These are phyloP conservation scores for Acrocephalus kingi DNA, from an alignment of 2,113 vertebrate species.

Conservation along the genomic window DNA sequence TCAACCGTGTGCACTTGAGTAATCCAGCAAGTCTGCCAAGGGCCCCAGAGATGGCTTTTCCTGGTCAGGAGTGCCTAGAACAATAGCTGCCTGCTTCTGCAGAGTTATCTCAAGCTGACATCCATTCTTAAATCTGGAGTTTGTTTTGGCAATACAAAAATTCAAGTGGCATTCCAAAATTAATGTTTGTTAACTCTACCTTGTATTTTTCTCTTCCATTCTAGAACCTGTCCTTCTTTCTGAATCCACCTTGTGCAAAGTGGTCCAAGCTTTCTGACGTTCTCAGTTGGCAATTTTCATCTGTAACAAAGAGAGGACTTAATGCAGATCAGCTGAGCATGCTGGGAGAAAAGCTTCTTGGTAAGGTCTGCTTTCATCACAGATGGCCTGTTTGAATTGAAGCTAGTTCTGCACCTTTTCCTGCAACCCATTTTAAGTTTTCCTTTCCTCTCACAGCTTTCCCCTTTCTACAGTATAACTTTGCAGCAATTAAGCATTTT, in stretches of 20 bases:
- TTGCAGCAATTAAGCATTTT: background rate
- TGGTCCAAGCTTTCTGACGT: slow-evolving; percentile 88
- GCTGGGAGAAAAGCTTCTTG: slow-evolving; percentile 83
- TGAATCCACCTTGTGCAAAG: slow-evolving; percentile 80
- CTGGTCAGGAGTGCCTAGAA: background rate
- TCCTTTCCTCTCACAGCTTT: background rate
- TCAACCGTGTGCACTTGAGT: background rate
- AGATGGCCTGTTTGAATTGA: background rate
- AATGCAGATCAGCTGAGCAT: slow-evolving; percentile 84
- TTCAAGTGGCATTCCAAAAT: background rate
- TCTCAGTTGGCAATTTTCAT: slow-evolving; percentile 94
- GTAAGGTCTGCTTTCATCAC: slow-evolving; percentile 46
- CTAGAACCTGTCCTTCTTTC: slow-evolving; percentile 88
- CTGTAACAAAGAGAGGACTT: slow-evolving; percentile 85
- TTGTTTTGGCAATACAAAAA: background rate
- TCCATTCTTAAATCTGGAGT: background rate
- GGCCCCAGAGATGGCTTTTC: background rate
- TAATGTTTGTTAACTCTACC: background rate
- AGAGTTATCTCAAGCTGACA: background rate
- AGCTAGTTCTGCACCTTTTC: background rate
- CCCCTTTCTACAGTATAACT: no score
- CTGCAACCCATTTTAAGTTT: background rate
- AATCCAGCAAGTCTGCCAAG: background rate
- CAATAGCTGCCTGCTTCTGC: background rate
- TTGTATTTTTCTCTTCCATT: background rate